Evolutionary conservation across 2,888 invertebrate species (phyloP).

Genomic region (Spatulosminthurus flaviceps): DNA sequence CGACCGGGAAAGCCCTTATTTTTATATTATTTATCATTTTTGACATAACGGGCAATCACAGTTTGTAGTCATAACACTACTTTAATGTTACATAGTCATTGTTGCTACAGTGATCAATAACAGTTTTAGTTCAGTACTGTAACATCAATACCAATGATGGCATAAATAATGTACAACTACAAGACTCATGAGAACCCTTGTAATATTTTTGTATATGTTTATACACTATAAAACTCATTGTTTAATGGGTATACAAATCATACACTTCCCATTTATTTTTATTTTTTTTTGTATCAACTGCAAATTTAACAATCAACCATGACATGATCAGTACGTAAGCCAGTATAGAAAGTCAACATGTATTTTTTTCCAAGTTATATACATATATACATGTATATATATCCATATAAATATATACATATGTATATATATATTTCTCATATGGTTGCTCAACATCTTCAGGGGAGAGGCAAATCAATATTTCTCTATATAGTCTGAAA

Average conservation of each 20-base stretch:
- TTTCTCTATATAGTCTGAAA: neutral
- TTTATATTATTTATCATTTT: constrained; percentile 21
- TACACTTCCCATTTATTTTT: constrained; percentile 20
- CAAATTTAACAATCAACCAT: constrained; percentile 18
- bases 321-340: constrained; percentile 18
- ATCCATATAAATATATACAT: too few species aligned
- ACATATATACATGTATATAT: too few species aligned
- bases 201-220: constrained; percentile 22
- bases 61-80: constrained; percentile 6
- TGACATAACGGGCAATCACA: constrained; percentile 26
- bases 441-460: constrained; percentile 12
- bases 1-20: constrained; percentile 11
- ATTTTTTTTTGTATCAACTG: constrained; percentile 6
- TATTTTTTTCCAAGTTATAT: constrained; percentile 18
- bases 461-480: neutral
- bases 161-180: constrained; percentile 2
- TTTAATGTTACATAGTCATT: neutral
- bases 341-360: constrained; percentile 18
- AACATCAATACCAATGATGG: neutral
- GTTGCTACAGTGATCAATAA: constrained; percentile 13
- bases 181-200: neutral
- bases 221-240: constrained; percentile 39
- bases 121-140: neutral
- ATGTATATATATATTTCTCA: too few species aligned
- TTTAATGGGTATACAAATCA: constrained; percentile 35